Conservation (phyloP, 2,888 invertebrate species). For the Agrotis segetum region DNA sequence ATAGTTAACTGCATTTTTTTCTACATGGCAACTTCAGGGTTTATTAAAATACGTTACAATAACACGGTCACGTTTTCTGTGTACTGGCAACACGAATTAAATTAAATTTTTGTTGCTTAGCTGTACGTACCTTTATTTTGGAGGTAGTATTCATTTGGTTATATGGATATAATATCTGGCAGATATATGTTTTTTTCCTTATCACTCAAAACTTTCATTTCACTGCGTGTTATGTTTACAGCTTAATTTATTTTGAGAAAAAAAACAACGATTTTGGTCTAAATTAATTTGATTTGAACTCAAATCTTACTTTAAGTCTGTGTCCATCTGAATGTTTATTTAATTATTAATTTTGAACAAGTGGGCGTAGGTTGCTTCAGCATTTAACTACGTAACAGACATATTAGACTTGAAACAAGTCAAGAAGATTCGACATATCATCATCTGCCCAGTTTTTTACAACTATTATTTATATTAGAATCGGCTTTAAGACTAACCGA, state of each 20-base stretch:
- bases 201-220: not conserved
- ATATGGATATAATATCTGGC: too few species aligned
- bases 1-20: slow-evolving; percentile 61
- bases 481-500: not conserved
- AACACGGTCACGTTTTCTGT: slow-evolving; percentile 25
- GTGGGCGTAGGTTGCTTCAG: not conserved
- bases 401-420: not conserved
- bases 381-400: not conserved
- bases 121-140: not conserved
- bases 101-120: slow-evolving; percentile 2
- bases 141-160: too few species aligned
- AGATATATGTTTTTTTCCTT: not conserved
- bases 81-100: slow-evolving; percentile 17
- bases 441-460: not conserved
- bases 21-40: slow-evolving; percentile 22
- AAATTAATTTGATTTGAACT: not conserved
- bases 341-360: not conserved
- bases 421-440: not conserved
- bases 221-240: not conserved
- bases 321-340: not conserved
- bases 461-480: not conserved
- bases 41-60: not conserved
- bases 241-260: not conserved
- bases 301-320: not conserved
- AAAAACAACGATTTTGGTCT: not conserved